Conservation (phyloP, 2,797 vertebrate genomes). For the Rhabdomys pumilio region DNA sequence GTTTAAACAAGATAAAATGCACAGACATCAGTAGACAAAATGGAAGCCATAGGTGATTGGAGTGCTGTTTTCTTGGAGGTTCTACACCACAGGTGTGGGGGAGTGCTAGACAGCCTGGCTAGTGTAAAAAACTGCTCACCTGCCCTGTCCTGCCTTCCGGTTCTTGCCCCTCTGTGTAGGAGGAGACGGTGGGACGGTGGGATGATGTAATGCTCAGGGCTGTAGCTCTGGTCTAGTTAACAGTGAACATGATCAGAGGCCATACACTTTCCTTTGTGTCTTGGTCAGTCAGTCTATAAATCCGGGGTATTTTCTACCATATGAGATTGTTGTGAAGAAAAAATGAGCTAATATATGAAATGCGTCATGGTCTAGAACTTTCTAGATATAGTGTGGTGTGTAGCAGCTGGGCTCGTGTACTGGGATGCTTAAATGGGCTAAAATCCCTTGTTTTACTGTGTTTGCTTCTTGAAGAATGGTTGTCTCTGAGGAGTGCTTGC, state of each 20-base stretch:
- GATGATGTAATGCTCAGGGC: not conserved
- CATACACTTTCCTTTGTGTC: not conserved
- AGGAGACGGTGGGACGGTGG: not conserved
- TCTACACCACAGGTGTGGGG: not conserved
- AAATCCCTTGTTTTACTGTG: constrained; percentile 5
- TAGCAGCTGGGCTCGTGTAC: not conserved
- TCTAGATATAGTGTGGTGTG: not conserved
- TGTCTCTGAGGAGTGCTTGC: not conserved
- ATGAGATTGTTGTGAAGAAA: not conserved
- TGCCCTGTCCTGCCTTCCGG: not conserved
- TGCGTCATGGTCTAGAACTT: not conserved
- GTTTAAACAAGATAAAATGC: not conserved
- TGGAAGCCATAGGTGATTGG: not conserved
- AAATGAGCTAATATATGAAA: not conserved
- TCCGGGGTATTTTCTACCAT: not conserved
- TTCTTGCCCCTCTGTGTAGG: not conserved
- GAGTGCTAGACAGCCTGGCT: too few species aligned
- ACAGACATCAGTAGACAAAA: constrained; percentile 19
- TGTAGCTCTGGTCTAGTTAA: not conserved
- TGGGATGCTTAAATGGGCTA: not conserved
- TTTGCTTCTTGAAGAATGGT: constrained; percentile 41
- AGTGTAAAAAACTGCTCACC: not conserved
- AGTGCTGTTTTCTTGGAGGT: not conserved
- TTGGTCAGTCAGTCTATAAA: not conserved
- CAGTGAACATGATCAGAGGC: not conserved